A percentile compares a stretch with the other conserved stretches of the same genome.
Evolutionary conservation across 2,888 invertebrate genomes (phyloP).

Genomic region (Drosophila infuscata): DNA sequence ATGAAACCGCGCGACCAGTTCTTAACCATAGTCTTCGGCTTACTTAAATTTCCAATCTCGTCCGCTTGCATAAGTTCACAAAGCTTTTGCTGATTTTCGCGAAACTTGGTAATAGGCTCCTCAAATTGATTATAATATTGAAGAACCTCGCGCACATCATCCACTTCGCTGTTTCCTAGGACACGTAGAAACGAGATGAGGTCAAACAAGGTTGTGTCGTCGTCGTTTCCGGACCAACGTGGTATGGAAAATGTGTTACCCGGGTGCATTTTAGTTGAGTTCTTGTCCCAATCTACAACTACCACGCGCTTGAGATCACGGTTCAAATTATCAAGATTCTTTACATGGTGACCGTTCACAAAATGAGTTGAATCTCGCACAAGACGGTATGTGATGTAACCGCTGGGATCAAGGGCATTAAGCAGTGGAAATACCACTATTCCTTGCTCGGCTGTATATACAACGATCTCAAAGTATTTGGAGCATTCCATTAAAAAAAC

Average conservation of each 20-base stretch:
- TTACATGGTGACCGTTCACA: slow-evolving; percentile 96
- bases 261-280: slow-evolving; percentile 94
- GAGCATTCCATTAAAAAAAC: slow-evolving; percentile 95
- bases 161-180: slow-evolving; percentile 93
- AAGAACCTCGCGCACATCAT: slow-evolving; percentile 97
- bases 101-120: slow-evolving; percentile 95
- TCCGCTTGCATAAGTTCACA: slow-evolving; percentile 89
- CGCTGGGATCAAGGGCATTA: slow-evolving; percentile 96
- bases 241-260: slow-evolving; percentile 94
- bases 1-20: slow-evolving; percentile 89
- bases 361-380: slow-evolving; percentile 98
- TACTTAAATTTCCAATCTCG: slow-evolving; percentile 86
- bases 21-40: slow-evolving; percentile 86
- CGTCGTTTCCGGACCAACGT: slow-evolving; percentile 96
- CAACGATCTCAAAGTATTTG: slow-evolving; percentile 97
- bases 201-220: slow-evolving; percentile 95
- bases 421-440: slow-evolving; percentile 97
- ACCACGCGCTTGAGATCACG: slow-evolving; percentile 95
- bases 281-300: slow-evolving; percentile 96
- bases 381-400: slow-evolving; percentile 94
- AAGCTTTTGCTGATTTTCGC: slow-evolving; percentile 93
- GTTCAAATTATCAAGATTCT: slow-evolving; percentile 94
- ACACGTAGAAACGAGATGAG: slow-evolving; percentile 96
- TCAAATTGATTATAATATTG: slow-evolving; percentile 96
- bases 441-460: slow-evolving; percentile 98